Evolutionary conservation across 2,113 vertebrate species (phyloP).

Genomic region (Callionymus lyra): DNA sequence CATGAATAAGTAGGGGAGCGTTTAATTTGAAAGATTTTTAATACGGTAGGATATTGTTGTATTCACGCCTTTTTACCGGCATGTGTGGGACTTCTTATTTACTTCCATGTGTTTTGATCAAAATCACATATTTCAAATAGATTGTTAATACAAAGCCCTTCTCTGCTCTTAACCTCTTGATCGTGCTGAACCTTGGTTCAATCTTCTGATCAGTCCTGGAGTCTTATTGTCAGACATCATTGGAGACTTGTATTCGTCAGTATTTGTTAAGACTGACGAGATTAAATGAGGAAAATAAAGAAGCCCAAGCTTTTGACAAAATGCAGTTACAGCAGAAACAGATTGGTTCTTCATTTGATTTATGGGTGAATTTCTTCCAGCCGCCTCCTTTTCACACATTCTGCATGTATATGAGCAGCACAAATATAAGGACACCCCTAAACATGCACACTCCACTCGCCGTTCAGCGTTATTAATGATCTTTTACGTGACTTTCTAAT

Average conservation of each 20-base stretch:
- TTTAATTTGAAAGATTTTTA: no score
- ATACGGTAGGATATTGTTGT: no score
- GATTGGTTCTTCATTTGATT: constrained; percentile 42
- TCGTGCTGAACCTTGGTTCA: constrained; percentile 39
- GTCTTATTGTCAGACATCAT: constrained; percentile 59
- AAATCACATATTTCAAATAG: no score
- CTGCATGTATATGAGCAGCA: constrained; percentile 19
- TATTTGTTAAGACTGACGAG: constrained; percentile 48
- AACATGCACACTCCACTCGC: constrained; percentile 4
- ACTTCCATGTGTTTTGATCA: no score
- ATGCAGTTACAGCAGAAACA: constrained; percentile 12
- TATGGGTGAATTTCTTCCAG: constrained; percentile 23
- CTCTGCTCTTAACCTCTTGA: constrained; percentile 61
- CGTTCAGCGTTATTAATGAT: constrained; percentile 46
- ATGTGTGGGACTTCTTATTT: no score
- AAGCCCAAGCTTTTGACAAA: constrained; percentile 32
- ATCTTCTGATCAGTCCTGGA: constrained; percentile 61
- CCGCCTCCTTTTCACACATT: not conserved
- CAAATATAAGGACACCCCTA: constrained; percentile 3
- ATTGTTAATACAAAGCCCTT: not conserved
- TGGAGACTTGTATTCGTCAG: constrained; percentile 26
- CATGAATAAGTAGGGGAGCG: no score
- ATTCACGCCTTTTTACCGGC: no score
- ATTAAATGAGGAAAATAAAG: constrained; percentile 40
- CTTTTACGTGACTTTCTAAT: constrained; percentile 35